A percentile compares a stretch with the other conserved stretches of the same genome.
Conservation (phyloP, 1,140 invertebrate genomes). For the Sycobia sp. region DNA sequence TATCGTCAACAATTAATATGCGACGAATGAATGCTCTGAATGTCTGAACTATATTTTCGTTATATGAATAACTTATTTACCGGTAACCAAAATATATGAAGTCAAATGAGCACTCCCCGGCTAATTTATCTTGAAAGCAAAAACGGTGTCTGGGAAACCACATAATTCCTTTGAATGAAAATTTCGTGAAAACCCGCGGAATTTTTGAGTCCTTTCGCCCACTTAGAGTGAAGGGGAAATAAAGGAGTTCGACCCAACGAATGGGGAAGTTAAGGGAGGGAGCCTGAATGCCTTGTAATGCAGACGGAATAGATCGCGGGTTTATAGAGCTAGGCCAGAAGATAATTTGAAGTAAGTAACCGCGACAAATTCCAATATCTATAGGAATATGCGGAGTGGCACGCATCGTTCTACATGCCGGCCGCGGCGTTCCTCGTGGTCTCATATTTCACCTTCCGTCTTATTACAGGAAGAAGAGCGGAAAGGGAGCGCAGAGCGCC, state of each 20-base stretch:
- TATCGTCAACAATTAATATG: no score
- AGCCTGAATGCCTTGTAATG: conserved; percentile 35
- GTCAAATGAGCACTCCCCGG: no score
- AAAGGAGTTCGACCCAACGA: neutral
- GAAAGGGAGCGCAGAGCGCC: conserved; percentile 5
- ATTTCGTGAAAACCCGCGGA: neutral
- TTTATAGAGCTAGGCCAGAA: conserved; percentile 53
- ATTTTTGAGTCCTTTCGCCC: no score
- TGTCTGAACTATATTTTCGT: no score
- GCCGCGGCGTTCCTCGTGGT: conserved; percentile 55
- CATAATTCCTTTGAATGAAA: neutral
- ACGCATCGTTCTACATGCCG: conserved; percentile 44
- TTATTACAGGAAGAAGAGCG: conserved; percentile 42
- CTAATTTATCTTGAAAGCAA: no score
- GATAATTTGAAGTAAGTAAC: conserved; percentile 62
- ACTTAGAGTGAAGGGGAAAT: neutral
- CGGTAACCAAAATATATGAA: no score
- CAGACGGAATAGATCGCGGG: conserved; percentile 46
- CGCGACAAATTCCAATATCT: conserved; percentile 63
- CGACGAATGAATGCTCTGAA: no score
- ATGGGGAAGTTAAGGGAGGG: neutral
- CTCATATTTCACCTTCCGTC: conserved; percentile 55
- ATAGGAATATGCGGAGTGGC: conserved; percentile 57
- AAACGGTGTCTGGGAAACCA: no score
- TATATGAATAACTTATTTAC: no score